phyloP scores from a whole-genome alignment of 2,888 invertebrate species.

The Tolmerus cingulatus region DNA sequence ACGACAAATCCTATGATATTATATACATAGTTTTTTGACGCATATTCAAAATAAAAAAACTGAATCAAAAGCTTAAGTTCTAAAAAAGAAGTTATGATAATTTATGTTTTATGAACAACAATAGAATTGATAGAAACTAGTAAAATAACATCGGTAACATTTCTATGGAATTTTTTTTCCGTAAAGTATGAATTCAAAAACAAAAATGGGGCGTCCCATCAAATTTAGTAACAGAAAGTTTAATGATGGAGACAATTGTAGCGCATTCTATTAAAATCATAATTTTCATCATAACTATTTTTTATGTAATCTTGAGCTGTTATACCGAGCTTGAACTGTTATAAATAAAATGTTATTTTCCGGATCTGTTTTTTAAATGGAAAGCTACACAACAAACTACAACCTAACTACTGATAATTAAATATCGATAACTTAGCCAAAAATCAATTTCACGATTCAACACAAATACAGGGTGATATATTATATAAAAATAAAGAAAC shows the following conservation, averaged over 20 bases:
- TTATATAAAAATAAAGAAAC: conserved; percentile 5
- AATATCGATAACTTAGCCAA: background rate
- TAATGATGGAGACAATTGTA: no score
- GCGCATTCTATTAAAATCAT: no score
- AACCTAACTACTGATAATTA: background rate
- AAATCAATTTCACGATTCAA: background rate
- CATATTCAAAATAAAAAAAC: background rate
- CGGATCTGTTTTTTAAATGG: background rate
- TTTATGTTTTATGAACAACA: no score
- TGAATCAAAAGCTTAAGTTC: background rate
- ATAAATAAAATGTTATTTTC: background rate
- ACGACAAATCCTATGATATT: background rate
- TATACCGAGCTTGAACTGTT: background rate
- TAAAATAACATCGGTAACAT: no score
- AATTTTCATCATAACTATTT: background rate
- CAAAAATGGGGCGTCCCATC: no score
- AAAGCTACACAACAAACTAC: background rate
- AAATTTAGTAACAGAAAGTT: no score
- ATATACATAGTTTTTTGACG: background rate
- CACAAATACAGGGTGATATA: conserved; percentile 36
- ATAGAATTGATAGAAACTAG: no score
- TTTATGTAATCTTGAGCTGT: background rate
- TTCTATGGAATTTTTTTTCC: no score
- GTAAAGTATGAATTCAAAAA: no score
- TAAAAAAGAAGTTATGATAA: no score